Base-by-base conservation (phyloP, 2,888 invertebrate genomes). In the Meiosimyza platycephala region DNA sequence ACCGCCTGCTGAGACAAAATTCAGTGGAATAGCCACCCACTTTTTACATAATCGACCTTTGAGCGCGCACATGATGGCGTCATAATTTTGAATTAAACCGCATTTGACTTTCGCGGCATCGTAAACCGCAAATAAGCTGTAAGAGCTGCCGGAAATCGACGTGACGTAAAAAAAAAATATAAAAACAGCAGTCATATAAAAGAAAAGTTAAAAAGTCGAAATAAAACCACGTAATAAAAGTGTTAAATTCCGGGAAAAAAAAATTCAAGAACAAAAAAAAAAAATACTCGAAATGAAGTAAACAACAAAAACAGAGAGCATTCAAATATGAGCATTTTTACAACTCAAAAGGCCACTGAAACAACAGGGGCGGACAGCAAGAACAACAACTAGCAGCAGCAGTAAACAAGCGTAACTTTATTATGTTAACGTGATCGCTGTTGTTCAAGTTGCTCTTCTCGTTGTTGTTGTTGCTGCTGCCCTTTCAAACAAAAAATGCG, bases 41-140 rank as follows among this genome's bases (percentile, higher is more conserved):
- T 15, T 57, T 15, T 18, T 57, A 5, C 28, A 57, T 9, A 28
- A 57, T 6, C 28, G 18, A 9, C 40, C 40, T 40, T 40, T 40
- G 12, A 57, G 22, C 57, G 57, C 57, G 12, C 16, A 57, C 12
- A 28, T 28, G 22, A 28, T 28, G 57, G 22, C 12, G 11, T 18
- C 12, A 28, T 57, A 28, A 57, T 57, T 57, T 57, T n/a, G 22
- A 57, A 28, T 57, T 57, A 28, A 57, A 57, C 18, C 28, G 40
- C 40, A 1, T 22, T 57, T 57, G 28, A 57, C 28, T 57, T 57
- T 57, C 18, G 57, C 57, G 1, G 40, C 40, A 7, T 57, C 57
- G 28, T 28, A 57, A 57, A 15, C 22, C 57, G 57, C 22, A 57
- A 28, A 40, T 1, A 57, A 57, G 22, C 55, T 11, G 22, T 22